phyloP scores from a whole-genome alignment of 2,797 vertebrate genomes.

The Rhinichthys osculus region DNA sequence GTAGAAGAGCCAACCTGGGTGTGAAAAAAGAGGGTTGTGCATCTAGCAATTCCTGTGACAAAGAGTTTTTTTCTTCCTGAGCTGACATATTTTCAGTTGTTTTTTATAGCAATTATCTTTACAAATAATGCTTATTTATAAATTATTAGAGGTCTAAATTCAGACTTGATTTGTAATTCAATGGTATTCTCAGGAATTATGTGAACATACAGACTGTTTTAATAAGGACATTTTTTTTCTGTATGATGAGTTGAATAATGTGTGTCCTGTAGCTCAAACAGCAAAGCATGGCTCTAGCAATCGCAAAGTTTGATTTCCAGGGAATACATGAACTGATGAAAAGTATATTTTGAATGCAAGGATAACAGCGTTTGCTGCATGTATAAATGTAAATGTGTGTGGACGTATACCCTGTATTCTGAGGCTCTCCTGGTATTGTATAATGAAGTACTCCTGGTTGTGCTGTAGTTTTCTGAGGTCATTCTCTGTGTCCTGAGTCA shows the following conservation, averaged over 20 bases:
- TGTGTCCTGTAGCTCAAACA: not conserved
- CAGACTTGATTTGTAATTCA: not conserved
- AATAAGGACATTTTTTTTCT: not conserved
- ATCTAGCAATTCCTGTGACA: not conserved
- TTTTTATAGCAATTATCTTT: not conserved
- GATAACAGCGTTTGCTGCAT: not conserved
- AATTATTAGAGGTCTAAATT: not conserved
- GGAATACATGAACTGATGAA: not conserved
- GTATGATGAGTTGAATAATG: not conserved
- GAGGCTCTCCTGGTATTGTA: constrained; percentile 89
- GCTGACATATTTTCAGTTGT: not conserved
- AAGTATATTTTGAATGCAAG: not conserved
- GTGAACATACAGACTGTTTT: not conserved
- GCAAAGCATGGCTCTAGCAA: not conserved
- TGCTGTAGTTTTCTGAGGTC: constrained; percentile 89
- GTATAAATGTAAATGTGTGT: not conserved
- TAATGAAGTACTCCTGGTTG: constrained; percentile 90
- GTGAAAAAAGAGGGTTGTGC: not conserved
- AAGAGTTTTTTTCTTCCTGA: not conserved
- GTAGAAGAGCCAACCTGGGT: not conserved
- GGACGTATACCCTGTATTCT: constrained; percentile 79
- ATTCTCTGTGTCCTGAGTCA: constrained; percentile 86
- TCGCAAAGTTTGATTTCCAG: not conserved
- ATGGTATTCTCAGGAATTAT: not conserved
- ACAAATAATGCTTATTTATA: not conserved